Evolutionary conservation across 2,888 invertebrate genomes (phyloP).

Genomic region (Pseudoips prasinana): DNA sequence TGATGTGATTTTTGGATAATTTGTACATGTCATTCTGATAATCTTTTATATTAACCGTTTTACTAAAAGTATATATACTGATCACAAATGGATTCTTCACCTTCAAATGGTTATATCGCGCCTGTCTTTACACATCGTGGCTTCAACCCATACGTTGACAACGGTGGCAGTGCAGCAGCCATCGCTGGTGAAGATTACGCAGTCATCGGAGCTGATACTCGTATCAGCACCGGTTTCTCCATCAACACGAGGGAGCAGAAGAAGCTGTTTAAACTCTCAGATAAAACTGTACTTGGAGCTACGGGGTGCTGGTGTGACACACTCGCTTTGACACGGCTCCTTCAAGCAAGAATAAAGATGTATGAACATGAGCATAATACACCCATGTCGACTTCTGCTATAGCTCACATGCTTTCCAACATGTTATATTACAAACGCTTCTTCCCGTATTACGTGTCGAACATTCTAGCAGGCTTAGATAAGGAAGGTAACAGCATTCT

Average conservation of each 20-base stretch:
- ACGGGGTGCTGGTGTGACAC: conserved; percentile 99
- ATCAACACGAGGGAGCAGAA: conserved; percentile 95
- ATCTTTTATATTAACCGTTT: conserved; percentile 3
- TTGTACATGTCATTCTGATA: conserved; percentile 56
- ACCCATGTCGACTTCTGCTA: conserved; percentile 94
- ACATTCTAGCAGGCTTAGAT: conserved; percentile 96
- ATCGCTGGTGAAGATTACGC: conserved; percentile 98
- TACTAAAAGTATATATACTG: conserved; percentile 67
- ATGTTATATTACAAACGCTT: conserved; percentile 98
- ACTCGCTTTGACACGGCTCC: conserved; percentile 91
- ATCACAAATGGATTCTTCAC: conserved; percentile 60
- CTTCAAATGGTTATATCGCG: conserved; percentile 74
- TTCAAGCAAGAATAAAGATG: conserved; percentile 95
- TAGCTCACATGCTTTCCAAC: conserved; percentile 97
- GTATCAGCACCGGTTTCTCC: conserved; percentile 94
- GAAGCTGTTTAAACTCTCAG: conserved; percentile 92
- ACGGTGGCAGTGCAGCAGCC: conserved; percentile 94
- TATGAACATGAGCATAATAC: conserved; percentile 97
- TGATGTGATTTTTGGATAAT: too few species aligned
- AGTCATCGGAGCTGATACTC: conserved; percentile 97
- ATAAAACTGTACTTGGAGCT: conserved; percentile 94
- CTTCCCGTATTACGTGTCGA: conserved; percentile 98
- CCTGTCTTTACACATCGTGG: conserved; percentile 76
- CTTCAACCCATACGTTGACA: conserved; percentile 79
- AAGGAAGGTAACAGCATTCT: too few species aligned